Base-by-base conservation (phyloP, 2,888 invertebrate species). In the Teinopalpus imperialis region DNA sequence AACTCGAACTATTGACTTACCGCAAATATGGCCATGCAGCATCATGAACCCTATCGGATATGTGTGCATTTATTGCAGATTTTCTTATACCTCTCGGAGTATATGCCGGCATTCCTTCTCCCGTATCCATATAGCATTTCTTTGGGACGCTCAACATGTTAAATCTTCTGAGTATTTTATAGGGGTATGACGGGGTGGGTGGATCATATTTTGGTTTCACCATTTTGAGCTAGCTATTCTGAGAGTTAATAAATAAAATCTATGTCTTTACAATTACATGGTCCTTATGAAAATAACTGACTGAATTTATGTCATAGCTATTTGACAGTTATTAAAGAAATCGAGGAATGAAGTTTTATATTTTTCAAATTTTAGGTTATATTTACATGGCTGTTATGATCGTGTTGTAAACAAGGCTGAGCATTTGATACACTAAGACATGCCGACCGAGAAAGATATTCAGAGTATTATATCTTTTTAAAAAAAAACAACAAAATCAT, bases 11-110 rank as follows among this genome's bases (percentile, higher is more conserved):
- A 7, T 8, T 23, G 1, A 54, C 70, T 66, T 57, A 87, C 86
- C 85, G 69, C 39, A 77, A 43, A 47, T 72, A 81, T 2, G 87
- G 87, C 74, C 71, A 83, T 1, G 83, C 66, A 1, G 66, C 78
- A 23, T 87, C 87, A 21, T 65, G 62, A 0, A 83, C 68, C 51
- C 81, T 65, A 21, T 83, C 82, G 2, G 60, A 48, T 1, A 64
- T 31, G 0, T 59, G 61, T 0, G 63, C 64, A 3, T 52, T 59
- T 1, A 86, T 7, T 0, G 86, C 86, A 0, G 85, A 83, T 29
- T 61, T 57, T 10, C 86, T 54, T 1, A 77, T 65, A 0, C 86
- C 86, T 1, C 58, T 16, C 0, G 66, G 56, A 0, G 69, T 77
- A 0, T 67, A 50, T 0, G 59, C 58, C 0, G 83, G 86, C 79